phyloP scores from a whole-genome alignment of 2,113 vertebrate species.

The Lepidothrix coronata region DNA sequence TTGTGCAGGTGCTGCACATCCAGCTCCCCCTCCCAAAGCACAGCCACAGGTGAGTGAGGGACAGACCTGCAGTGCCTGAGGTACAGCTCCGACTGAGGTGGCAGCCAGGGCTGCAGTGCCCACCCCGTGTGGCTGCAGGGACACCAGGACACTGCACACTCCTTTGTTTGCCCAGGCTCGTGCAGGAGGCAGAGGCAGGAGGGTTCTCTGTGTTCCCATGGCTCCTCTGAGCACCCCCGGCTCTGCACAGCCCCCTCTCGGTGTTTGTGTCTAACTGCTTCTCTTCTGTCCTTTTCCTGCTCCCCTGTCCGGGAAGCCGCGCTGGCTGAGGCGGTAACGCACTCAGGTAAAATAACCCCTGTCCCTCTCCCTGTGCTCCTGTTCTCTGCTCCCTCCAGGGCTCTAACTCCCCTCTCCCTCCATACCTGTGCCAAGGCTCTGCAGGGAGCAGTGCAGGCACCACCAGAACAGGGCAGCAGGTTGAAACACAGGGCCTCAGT shows the following conservation, averaged over 20 bases:
- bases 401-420: background rate
- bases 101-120: background rate
- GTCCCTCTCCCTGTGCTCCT: background rate
- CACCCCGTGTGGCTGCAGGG: background rate
- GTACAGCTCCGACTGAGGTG: background rate
- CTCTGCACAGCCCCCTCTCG: background rate
- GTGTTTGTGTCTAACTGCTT: slow-evolving; percentile 13
- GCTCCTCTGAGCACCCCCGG: background rate
- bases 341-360: slow-evolving; percentile 21
- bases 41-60: too few species aligned
- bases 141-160: background rate
- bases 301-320: slow-evolving; percentile 63
- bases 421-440: background rate
- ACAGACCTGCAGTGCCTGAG: too few species aligned
- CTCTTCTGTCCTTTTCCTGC: slow-evolving; percentile 74
- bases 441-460: background rate
- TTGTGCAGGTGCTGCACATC: too few species aligned
- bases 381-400: background rate
- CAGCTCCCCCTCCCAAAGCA: too few species aligned
- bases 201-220: accelerated
- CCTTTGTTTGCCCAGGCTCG: background rate
- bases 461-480: background rate
- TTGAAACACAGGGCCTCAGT: background rate
- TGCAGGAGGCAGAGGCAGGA: background rate
- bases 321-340: slow-evolving; percentile 43